These are phyloP conservation scores for Branchinecta lynchi DNA, from an alignment of 1,140 invertebrate genomes.

Conservation along the genomic window DNA sequence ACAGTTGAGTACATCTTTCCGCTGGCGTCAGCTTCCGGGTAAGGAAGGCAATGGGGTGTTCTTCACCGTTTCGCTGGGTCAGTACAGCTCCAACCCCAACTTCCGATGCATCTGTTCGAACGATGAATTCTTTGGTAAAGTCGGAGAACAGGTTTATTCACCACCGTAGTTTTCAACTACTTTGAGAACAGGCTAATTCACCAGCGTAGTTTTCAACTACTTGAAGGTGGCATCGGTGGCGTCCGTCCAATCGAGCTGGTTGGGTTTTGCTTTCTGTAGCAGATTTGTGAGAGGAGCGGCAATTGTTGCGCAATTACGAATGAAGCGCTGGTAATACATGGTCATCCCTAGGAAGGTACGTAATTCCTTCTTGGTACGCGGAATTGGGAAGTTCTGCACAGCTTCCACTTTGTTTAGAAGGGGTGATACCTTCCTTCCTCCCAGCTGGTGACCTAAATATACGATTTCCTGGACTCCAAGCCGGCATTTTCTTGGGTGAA, in stretches of 20 bases:
- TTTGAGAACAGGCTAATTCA: no score
- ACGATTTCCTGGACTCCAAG: slow-evolving; percentile 20
- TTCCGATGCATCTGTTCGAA: slow-evolving; percentile 14
- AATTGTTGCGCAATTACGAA: slow-evolving; percentile 27
- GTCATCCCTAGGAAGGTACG: slow-evolving; percentile 33
- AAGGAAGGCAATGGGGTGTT: slow-evolving; percentile 33
- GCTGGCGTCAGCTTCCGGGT: slow-evolving; percentile 26
- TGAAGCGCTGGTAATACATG: slow-evolving; percentile 31
- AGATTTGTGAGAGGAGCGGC: slow-evolving; percentile 25
- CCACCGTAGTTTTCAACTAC: no score
- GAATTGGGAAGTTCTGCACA: slow-evolving; percentile 24
- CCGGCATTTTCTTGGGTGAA: slow-evolving; percentile 11
- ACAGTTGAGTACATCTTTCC: slow-evolving; percentile 28
- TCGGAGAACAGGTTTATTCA: no score
- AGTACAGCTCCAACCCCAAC: slow-evolving; percentile 14
- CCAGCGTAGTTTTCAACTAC: no score
- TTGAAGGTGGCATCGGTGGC: no score
- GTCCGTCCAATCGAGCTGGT: not conserved
- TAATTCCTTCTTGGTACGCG: slow-evolving; percentile 26
- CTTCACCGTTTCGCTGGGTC: slow-evolving; percentile 23
- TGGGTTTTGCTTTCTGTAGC: slow-evolving; percentile 21
- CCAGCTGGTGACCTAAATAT: slow-evolving; percentile 24
- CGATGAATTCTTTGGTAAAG: not conserved
- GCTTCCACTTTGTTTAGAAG: slow-evolving; percentile 23
- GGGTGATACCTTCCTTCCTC: slow-evolving; percentile 21